Evolutionary conservation across 2,888 invertebrate genomes (phyloP).

Genomic region (Ischnus inquisitorius): DNA sequence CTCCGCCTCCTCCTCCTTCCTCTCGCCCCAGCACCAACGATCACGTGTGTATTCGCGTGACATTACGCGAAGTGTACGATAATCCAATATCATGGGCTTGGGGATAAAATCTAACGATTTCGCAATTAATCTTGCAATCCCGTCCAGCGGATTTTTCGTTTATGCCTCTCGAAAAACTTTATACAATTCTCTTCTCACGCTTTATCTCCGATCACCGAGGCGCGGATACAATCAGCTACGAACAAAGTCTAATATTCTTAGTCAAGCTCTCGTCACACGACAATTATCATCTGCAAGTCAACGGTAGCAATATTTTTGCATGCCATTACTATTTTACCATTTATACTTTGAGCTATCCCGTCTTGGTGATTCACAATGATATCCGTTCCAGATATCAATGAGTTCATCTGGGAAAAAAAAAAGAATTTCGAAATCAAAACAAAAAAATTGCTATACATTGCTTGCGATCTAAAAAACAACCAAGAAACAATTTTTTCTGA

Average conservation of each 20-base stretch:
- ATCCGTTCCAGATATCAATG: no score
- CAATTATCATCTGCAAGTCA: no score
- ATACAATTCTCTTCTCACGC: background rate
- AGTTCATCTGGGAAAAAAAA: no score
- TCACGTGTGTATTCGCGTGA: constrained; percentile 57
- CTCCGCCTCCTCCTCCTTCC: no score
- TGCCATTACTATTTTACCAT: no score
- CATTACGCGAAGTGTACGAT: constrained; percentile 30
- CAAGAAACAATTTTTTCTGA: no score
- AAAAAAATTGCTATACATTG: no score
- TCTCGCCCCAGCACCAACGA: background rate
- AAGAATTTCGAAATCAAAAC: no score
- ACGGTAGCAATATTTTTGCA: no score
- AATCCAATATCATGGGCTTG: constrained; percentile 43
- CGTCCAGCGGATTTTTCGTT: constrained; percentile 10
- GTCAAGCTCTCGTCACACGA: background rate
- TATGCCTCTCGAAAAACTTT: background rate
- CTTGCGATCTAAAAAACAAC: no score
- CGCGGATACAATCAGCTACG: background rate
- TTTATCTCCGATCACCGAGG: background rate
- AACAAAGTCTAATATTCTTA: background rate
- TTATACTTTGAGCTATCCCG: no score
- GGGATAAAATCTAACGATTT: constrained; percentile 33
- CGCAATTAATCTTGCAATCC: constrained; percentile 43
- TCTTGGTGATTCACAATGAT: no score